Conservation (phyloP, 2,113 vertebrate species). For the Drymodes brunneopygia region DNA sequence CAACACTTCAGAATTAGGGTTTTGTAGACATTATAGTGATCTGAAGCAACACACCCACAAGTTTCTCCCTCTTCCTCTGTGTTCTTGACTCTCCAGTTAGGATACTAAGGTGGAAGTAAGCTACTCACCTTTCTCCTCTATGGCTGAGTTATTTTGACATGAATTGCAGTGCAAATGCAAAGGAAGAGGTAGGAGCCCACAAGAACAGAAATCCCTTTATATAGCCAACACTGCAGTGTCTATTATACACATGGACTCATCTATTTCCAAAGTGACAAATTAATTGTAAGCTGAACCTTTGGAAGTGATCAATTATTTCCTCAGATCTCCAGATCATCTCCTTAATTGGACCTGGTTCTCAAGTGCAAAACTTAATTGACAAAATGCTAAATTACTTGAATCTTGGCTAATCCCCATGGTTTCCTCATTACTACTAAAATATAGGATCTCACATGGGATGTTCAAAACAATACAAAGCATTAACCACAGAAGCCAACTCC, state of each 20-base stretch:
- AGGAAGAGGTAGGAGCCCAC: background rate
- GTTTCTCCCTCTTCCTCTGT: background rate
- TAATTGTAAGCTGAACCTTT: background rate
- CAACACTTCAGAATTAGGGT: background rate
- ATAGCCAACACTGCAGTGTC: background rate
- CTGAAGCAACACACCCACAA: background rate
- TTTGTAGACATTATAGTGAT: background rate
- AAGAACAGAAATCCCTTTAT: background rate
- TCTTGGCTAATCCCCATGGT: background rate
- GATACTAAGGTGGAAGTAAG: background rate
- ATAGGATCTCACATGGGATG: background rate
- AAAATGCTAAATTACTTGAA: background rate
- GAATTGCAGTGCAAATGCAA: background rate
- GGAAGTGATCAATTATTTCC: background rate
- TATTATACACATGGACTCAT: background rate
- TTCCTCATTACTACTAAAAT: background rate
- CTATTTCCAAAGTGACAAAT: background rate
- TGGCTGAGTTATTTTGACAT: background rate
- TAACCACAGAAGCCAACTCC: background rate
- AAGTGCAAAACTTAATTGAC: background rate
- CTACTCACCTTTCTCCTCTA: background rate
- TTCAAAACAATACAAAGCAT: background rate
- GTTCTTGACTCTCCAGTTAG: background rate
- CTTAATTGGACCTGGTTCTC: background rate
- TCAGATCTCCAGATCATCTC: background rate